Evolutionary conservation across 2,113 vertebrate genomes (phyloP).

Genomic region (Lucifuga dentata): DNA sequence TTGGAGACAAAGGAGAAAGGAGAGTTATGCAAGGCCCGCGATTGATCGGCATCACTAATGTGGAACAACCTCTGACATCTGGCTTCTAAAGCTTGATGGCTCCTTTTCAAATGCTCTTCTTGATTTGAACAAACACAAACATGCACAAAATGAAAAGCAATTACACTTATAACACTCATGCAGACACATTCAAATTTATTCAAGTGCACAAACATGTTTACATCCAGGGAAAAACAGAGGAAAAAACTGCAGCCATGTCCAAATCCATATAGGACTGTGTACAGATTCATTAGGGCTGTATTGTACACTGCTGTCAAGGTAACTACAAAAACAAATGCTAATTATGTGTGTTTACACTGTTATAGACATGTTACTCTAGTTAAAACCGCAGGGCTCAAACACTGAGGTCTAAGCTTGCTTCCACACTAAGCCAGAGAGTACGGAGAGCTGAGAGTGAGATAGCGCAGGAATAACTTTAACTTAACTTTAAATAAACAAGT

Average conservation of each 20-base stretch:
- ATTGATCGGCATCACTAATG: slow-evolving; percentile 80
- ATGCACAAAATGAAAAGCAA: slow-evolving; percentile 65
- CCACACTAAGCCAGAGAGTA: slow-evolving; percentile 18
- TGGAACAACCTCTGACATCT: slow-evolving; percentile 79
- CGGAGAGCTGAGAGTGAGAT: slow-evolving; percentile 22
- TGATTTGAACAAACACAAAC: slow-evolving; percentile 66
- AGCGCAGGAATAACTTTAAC: slow-evolving; percentile 50
- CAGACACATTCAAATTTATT: slow-evolving; percentile 25
- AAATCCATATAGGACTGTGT: background rate
- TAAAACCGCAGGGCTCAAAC: slow-evolving; percentile 20
- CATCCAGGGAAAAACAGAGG: background rate
- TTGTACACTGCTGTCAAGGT: slow-evolving; percentile 30
- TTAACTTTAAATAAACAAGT: slow-evolving; percentile 48
- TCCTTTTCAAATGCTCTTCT: slow-evolving; percentile 66
- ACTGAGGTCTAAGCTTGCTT: slow-evolving; percentile 13
- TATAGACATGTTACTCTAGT: background rate
- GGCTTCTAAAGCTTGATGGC: slow-evolving; percentile 71
- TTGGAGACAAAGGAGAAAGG: slow-evolving; percentile 74
- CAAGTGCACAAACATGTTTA: slow-evolving; percentile 12
- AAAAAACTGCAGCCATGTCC: background rate
- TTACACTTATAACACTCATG: slow-evolving; percentile 21
- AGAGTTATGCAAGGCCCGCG: slow-evolving; percentile 78
- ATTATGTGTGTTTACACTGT: slow-evolving; percentile 6
- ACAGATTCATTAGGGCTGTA: background rate
- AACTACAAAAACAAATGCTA: slow-evolving; percentile 29